Conservation (phyloP, 2,888 invertebrate species). For the Idaea aversata region DNA sequence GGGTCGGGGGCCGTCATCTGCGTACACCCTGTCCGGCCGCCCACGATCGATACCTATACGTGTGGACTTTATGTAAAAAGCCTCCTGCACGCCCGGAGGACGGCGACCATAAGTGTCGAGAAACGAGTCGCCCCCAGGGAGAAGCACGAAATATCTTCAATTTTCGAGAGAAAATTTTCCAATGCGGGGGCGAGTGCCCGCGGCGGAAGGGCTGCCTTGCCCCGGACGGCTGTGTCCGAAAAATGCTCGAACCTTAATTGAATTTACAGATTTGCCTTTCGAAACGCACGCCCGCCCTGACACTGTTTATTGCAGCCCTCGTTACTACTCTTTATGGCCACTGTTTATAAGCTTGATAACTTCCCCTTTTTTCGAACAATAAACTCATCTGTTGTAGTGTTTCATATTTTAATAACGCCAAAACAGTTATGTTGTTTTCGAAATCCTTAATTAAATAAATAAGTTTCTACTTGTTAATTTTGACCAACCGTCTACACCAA, state of each 20-base stretch:
- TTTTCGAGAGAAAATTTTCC: constrained; percentile 80
- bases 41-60: constrained; percentile 79
- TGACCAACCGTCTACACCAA: too few species aligned
- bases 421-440: constrained; percentile 4
- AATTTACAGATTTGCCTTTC: constrained; percentile 78
- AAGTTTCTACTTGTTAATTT: too few species aligned
- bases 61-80: constrained; percentile 81
- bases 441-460: too few species aligned
- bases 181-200: constrained; percentile 75
- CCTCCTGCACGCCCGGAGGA: constrained; percentile 78
- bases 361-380: constrained; percentile 24
- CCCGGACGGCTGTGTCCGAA: constrained; percentile 73
- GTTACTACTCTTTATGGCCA: constrained; percentile 59
- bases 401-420: constrained; percentile 30
- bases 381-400: constrained; percentile 5
- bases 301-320: constrained; percentile 61
- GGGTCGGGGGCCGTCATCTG: constrained; percentile 72
- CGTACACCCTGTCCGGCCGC: constrained; percentile 78
- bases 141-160: constrained; percentile 79
- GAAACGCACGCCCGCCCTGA: constrained; percentile 62
- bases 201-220: constrained; percentile 73
- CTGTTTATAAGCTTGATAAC: constrained; percentile 42
- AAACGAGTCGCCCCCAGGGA: constrained; percentile 77
- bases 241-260: constrained; percentile 77
- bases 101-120: constrained; percentile 80